These are phyloP conservation scores for Stenopsyche tienmushanensis DNA, from an alignment of 1,140 invertebrate genomes.

Conservation along the genomic window DNA sequence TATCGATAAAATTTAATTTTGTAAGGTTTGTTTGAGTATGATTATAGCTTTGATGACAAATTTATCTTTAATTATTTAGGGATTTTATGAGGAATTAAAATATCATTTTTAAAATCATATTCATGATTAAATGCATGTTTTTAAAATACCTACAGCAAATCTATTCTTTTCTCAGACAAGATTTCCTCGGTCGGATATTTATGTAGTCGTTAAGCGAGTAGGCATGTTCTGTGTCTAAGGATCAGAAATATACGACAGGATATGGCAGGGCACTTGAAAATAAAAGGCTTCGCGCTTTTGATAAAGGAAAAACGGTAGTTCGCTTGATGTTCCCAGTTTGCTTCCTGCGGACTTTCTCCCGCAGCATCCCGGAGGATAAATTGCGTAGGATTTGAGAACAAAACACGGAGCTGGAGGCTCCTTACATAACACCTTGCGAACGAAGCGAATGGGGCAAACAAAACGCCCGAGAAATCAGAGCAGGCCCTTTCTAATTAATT, in stretches of 20 bases:
- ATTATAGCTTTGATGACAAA: too few relatives aligned
- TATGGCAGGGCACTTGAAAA: slow-evolving; percentile 16
- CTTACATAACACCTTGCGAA: too few relatives aligned
- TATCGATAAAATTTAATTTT: too few relatives aligned
- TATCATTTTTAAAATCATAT: too few relatives aligned
- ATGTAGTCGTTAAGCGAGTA: too few relatives aligned
- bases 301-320: slow-evolving; percentile 26
- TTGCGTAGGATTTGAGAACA: neutral
- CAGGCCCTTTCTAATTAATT: too few relatives aligned
- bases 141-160: neutral
- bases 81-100: too few relatives aligned
- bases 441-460: neutral
- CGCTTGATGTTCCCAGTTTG: neutral
- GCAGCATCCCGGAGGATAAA: neutral
- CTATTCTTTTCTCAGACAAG: too few relatives aligned
- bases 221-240: neutral
- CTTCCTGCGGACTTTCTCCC: slow-evolving; percentile 9
- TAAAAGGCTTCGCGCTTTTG: slow-evolving; percentile 19
- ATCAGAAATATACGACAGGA: slow-evolving; percentile 6
- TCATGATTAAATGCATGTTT: neutral
- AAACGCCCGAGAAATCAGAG: too few relatives aligned
- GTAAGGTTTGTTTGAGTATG: too few relatives aligned
- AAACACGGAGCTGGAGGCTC: neutral
- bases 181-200: too few relatives aligned
- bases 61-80: too few relatives aligned